These are phyloP conservation scores for Rhinolophus ferrumequinum DNA, from an alignment of 2,113 vertebrate species.

Conservation along the genomic window DNA sequence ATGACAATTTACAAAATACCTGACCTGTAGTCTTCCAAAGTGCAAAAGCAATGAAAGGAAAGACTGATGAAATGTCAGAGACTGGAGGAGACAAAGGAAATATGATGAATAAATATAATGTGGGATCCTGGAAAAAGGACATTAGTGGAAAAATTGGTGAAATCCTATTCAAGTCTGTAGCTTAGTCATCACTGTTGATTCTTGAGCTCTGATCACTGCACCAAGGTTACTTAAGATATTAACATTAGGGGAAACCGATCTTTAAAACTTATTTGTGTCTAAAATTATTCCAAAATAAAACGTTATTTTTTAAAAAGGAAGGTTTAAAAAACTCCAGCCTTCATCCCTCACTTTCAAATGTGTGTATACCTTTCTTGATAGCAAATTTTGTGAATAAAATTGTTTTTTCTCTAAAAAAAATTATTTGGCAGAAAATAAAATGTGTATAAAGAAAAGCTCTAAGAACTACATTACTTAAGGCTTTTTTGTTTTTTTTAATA, in stretches of 20 bases:
- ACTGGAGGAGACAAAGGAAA: neutral
- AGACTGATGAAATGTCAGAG: neutral
- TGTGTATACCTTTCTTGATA: neutral
- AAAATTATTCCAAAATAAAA: constrained; percentile 39
- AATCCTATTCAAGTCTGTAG: neutral
- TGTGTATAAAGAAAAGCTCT: neutral
- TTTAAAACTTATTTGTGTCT: neutral
- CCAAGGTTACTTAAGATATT: neutral
- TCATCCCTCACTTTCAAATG: neutral
- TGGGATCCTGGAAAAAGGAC: neutral
- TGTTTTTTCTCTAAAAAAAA: neutral
- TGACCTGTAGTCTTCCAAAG: neutral
- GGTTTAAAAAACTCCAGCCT: neutral
- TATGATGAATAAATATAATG: neutral
- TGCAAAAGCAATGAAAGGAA: neutral
- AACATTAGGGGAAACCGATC: neutral
- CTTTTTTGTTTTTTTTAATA: neutral
- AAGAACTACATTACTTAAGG: neutral
- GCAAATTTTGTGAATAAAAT: neutral
- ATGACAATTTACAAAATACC: neutral
- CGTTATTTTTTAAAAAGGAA: neutral
- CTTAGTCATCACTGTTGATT: neutral
- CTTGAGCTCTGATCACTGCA: neutral
- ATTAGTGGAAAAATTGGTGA: neutral
- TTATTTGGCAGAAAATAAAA: constrained; percentile 27